These are phyloP conservation scores for Meiosimyza platycephala DNA, from an alignment of 2,888 invertebrate genomes.

Conservation along the genomic window DNA sequence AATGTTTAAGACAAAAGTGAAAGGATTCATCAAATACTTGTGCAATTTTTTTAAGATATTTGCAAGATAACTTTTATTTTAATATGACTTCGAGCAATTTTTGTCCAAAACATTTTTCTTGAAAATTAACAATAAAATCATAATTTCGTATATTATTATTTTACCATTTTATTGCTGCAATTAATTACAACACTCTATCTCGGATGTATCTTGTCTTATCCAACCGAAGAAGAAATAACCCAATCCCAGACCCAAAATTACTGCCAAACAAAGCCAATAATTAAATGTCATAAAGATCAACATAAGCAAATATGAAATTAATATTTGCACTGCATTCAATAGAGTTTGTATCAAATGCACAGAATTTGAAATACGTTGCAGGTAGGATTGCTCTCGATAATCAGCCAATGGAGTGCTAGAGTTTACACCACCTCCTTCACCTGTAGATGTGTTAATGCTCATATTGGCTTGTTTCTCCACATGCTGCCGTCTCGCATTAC, in stretches of 20 bases:
- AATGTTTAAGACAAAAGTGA: too few relatives aligned
- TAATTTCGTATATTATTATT: too few relatives aligned
- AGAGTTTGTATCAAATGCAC: conserved; percentile 59
- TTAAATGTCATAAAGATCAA: conserved; percentile 65
- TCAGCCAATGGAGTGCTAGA: conserved; percentile 54
- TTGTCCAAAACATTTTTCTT: too few relatives aligned
- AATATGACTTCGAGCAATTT: too few relatives aligned
- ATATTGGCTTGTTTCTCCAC: conserved; percentile 50
- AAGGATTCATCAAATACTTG: too few relatives aligned
- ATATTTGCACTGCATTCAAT: conserved; percentile 61
- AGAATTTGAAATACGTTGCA: conserved; percentile 52
- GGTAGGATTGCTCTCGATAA: conserved; percentile 45
- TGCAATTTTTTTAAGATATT: too few relatives aligned
- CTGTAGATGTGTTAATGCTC: neutral
- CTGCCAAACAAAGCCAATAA: conserved; percentile 64
- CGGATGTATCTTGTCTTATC: conserved; percentile 57
- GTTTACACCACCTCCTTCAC: conserved; percentile 40
- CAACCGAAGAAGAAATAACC: conserved; percentile 66
- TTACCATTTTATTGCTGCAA: too few relatives aligned
- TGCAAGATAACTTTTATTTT: too few relatives aligned
- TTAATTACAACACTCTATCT: conserved; percentile 62
- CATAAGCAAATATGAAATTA: conserved; percentile 64
- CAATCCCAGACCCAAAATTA: conserved; percentile 59
- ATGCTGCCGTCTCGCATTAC: conserved; percentile 50
- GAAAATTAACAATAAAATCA: too few relatives aligned